A percentile compares a stretch with the other conserved stretches of the same genome.
These are phyloP conservation scores for Columba livia DNA, from an alignment of 2,113 vertebrate genomes.

Conservation along the genomic window DNA sequence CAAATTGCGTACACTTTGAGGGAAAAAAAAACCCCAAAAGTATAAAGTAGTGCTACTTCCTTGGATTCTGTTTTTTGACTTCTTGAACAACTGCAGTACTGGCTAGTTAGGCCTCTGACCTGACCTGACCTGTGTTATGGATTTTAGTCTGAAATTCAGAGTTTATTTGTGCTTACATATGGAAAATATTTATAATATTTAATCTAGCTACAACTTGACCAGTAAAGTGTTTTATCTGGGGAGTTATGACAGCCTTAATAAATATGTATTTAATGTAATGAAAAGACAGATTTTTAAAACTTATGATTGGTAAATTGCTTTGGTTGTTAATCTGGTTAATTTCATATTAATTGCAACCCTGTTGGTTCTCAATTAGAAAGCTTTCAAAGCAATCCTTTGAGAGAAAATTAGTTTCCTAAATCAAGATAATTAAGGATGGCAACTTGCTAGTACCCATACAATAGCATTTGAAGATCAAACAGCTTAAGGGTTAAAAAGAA, in stretches of 20 bases:
- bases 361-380: conserved; percentile 20
- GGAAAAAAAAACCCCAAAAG: not conserved
- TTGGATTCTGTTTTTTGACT: not conserved
- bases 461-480: conserved; percentile 37
- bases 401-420: conserved; percentile 28
- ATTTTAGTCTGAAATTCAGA: not conserved
- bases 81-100: not conserved
- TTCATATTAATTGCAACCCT: not conserved
- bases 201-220: not conserved
- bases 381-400: conserved; percentile 19
- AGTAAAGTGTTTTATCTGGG: not conserved
- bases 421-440: conserved; percentile 28
- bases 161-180: not conserved
- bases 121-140: not conserved
- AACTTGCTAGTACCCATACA: conserved; percentile 28
- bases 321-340: conserved; percentile 12
- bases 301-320: not conserved
- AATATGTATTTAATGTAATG: not conserved
- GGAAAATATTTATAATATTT: not conserved
- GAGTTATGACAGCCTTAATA: not conserved
- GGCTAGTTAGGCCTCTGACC: not conserved
- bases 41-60: not conserved
- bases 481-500: conserved; percentile 34
- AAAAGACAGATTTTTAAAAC: not conserved
- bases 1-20: not conserved